phyloP scores from a whole-genome alignment of 2,797 vertebrate species.

The Novumbra hubbsi region DNA sequence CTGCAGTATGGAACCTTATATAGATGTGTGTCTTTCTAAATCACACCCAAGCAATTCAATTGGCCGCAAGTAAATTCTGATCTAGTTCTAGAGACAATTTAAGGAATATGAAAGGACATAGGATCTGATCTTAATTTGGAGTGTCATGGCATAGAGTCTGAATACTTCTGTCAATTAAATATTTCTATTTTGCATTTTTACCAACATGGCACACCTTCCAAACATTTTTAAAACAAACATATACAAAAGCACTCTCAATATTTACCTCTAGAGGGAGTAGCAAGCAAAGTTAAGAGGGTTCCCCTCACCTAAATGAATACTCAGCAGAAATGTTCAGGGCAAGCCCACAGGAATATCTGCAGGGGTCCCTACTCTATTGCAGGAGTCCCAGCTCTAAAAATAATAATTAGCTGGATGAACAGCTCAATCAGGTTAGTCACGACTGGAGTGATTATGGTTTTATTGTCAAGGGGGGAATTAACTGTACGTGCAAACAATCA shows the following conservation, averaged over 20 bases:
- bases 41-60: too few species aligned
- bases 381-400: neutral
- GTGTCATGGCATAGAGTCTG: too few species aligned
- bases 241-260: neutral
- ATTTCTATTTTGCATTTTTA: too few species aligned
- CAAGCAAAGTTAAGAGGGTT: neutral
- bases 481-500: neutral
- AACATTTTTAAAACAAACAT: neutral
- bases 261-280: conserved; percentile 44
- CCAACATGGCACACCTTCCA: too few species aligned
- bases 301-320: neutral
- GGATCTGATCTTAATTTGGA: neutral
- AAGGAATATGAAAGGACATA: too few species aligned
- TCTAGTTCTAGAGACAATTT: too few species aligned
- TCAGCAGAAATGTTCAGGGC: conserved; percentile 1
- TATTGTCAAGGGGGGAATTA: neutral
- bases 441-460: too few species aligned
- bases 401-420: neutral
- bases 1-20: conserved; percentile 1
- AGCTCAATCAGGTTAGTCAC: too few species aligned
- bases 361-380: neutral
- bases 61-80: too few species aligned
- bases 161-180: too few species aligned
- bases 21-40: too few species aligned
- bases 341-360: neutral